phyloP scores from a whole-genome alignment of 2,888 invertebrate genomes.

The Troides oblongomaculatus region DNA sequence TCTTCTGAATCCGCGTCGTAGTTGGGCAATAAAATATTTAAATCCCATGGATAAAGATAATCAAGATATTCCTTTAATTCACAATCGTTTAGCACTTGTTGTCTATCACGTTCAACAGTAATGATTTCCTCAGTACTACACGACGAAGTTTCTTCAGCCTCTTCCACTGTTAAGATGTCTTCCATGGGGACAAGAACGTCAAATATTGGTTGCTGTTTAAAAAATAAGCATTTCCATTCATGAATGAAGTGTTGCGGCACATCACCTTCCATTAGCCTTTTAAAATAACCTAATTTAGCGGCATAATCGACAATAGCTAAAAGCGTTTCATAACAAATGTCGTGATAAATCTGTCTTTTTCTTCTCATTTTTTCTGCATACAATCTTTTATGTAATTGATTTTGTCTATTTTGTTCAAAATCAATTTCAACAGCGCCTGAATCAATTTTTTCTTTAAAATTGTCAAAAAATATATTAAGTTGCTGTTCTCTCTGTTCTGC shows the following conservation, averaged over 20 bases:
- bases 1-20: constrained; percentile 66
- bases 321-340: constrained; percentile 75
- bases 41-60: constrained; percentile 75
- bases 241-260: constrained; percentile 72
- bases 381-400: constrained; percentile 76
- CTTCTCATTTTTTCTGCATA: constrained; percentile 75
- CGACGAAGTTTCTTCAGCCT: constrained; percentile 46
- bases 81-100: constrained; percentile 74
- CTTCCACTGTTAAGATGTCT: constrained; percentile 53
- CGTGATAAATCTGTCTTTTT: constrained; percentile 68
- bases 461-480: constrained; percentile 67
- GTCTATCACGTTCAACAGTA: constrained; percentile 72
- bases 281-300: constrained; percentile 74
- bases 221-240: constrained; percentile 80
- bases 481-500: constrained; percentile 71
- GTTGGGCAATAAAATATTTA: constrained; percentile 66
- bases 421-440: constrained; percentile 72
- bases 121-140: constrained; percentile 66
- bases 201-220: constrained; percentile 77
- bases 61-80: constrained; percentile 80
- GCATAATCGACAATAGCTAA: constrained; percentile 79
- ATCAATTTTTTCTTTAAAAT: constrained; percentile 66
- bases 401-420: constrained; percentile 73
- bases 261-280: constrained; percentile 56
- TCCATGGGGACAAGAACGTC: constrained; percentile 68